Conservation (phyloP, 2,113 vertebrate genomes). For the Phodopus roborovskii region DNA sequence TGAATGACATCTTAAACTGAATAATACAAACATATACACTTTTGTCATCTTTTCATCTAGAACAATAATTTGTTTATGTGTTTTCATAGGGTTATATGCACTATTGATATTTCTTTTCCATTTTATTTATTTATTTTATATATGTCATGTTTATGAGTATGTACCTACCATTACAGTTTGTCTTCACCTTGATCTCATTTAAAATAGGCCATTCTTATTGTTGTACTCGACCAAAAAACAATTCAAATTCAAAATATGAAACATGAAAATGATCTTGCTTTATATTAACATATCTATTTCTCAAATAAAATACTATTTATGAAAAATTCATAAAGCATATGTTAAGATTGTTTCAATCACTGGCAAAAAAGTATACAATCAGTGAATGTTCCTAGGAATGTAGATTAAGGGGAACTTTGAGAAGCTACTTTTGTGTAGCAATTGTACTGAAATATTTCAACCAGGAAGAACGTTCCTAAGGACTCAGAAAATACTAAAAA, state of each 20-base stretch:
- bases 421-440: neutral
- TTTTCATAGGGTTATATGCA: neutral
- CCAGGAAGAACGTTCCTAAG: neutral
- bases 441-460: neutral
- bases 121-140: neutral
- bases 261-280: neutral
- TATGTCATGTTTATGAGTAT: neutral
- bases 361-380: neutral
- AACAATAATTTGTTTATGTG: neutral
- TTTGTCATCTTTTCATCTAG: neutral
- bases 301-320: neutral
- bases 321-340: neutral
- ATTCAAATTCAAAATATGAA: neutral
- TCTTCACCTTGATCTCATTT: neutral
- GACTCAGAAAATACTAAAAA: neutral
- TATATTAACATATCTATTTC: neutral
- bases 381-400: rapidly evolving
- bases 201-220: neutral
- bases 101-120: neutral
- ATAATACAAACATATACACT: neutral
- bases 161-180: neutral
- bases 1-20: neutral
- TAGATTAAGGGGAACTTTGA: neutral
- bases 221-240: neutral
- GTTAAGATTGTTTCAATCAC: neutral